A percentile compares a stretch with the other conserved stretches of the same genome.
These are phyloP conservation scores for Tetragonisca angustula DNA, from an alignment of 2,888 invertebrate species.

Conservation along the genomic window DNA sequence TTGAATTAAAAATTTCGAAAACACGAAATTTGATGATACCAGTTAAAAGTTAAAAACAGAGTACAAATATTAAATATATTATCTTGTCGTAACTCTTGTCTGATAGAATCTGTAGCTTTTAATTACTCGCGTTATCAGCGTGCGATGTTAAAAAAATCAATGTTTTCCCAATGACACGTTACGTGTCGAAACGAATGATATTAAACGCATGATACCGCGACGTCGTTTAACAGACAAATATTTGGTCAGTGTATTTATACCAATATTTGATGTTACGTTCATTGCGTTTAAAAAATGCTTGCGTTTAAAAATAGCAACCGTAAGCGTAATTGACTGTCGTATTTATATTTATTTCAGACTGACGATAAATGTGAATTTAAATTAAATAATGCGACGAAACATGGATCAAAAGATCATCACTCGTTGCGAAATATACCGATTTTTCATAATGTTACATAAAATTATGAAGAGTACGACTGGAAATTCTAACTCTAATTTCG, in stretches of 20 bases:
- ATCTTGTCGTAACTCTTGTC: too few relatives aligned
- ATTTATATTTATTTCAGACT: not conserved
- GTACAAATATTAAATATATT: too few relatives aligned
- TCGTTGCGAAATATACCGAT: not conserved
- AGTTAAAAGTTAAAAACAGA: too few relatives aligned
- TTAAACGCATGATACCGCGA: not conserved
- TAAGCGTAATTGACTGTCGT: not conserved
- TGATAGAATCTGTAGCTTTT: too few relatives aligned
- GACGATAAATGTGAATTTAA: conserved; percentile 1
- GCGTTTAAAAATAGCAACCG: not conserved
- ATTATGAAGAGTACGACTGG: too few relatives aligned
- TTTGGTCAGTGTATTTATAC: not conserved
- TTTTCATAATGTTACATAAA: too few relatives aligned
- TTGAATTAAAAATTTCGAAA: too few relatives aligned
- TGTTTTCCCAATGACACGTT: not conserved
- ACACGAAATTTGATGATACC: too few relatives aligned
- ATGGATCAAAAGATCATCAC: not conserved
- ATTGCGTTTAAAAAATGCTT: not conserved
- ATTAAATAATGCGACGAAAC: not conserved
- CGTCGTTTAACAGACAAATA: conserved; percentile 1
- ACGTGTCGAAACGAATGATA: not conserved
- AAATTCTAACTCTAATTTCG: too few relatives aligned
- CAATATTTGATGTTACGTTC: not conserved
- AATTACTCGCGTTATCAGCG: too few relatives aligned
- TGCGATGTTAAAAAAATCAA: not conserved